Evolutionary conservation across 2,888 invertebrate species (phyloP).

Genomic region (Amiota communis): DNA sequence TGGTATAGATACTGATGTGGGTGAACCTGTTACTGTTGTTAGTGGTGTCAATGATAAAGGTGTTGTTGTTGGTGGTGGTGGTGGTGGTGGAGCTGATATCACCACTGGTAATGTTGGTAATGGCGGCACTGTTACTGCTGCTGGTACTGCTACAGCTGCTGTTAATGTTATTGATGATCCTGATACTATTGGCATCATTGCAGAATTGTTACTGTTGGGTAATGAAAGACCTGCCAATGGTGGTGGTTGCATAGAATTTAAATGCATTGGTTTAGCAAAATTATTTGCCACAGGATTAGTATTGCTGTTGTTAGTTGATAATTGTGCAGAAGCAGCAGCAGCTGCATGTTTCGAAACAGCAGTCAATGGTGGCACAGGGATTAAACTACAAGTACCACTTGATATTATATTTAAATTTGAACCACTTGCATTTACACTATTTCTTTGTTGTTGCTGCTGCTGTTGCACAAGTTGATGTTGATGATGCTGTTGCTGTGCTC

Average conservation of each 20-base stretch:
- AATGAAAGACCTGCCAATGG: constrained; percentile 62
- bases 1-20: neutral
- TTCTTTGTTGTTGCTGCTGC: constrained; percentile 34
- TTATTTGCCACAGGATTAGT: neutral
- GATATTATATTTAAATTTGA: neutral
- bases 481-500: constrained; percentile 31
- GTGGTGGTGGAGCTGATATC: neutral
- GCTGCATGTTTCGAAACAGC: constrained; percentile 62
- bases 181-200: neutral
- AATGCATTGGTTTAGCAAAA: neutral
- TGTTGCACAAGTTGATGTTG: constrained; percentile 40
- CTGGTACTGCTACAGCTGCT: neutral
- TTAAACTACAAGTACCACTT: constrained; percentile 20
- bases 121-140: neutral
- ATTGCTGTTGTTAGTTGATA: neutral
- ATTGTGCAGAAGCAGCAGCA: constrained; percentile 39
- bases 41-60: neutral
- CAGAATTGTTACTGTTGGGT: neutral
- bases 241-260: constrained; percentile 50
- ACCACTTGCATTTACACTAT: neutral
- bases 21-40: constrained; percentile 27
- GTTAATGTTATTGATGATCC: neutral
- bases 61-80: neutral
- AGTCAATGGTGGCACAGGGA: constrained; percentile 67
- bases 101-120: neutral